Evolutionary conservation across 1,140 invertebrate species (phyloP), one percentile per base, ranked within the genome.

Genomic region (Penaeus chinensis): DNA sequence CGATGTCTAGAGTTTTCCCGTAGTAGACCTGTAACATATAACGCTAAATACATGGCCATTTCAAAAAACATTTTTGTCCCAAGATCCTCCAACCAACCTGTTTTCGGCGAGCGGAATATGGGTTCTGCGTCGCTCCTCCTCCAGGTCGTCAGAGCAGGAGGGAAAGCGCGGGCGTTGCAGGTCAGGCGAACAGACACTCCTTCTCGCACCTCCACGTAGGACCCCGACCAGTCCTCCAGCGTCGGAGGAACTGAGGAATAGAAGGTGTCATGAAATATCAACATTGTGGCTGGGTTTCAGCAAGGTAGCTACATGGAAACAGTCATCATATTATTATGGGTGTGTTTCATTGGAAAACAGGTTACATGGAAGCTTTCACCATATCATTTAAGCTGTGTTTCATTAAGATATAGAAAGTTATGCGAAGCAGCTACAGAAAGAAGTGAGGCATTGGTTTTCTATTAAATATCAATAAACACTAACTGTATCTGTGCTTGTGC

Each of bases 121-220:
- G 96, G 95, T 88, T 93, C 93, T 77, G 95, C 95, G 92, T 97
- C 96, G 93, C 97, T 96, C 83, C 96, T 93, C 79, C 95, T 94
- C 97, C 97, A 99, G 85, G 95, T 95, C 74, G 98, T 95, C 90
- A 95, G 95, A 1, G 97, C 97, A 69, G 93, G 92, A 0, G 97
- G 97, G 92, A 96, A 95, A 2, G 97, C 98, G 85, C 94, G 94
- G 8, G 97, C 97, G 87, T 94, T 93, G 92, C 95, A 95, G 80
- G 92, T 93, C 84, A 95, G 91, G 88, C 93, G 94, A 80, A 96
- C 95, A 10, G 95, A 95, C 20, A 95, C 94, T 79, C 96, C 96
- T 93, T 98, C 96, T 32, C 95, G 94, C 18, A 96, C 95, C 93
- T 96, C 95, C 4, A 96, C 93, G 91, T 97, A 82, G 5, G 86